Percentiles rank a stretch among this genome's conserved stretches.
These are phyloP conservation scores for Lycaena phlaeas DNA, from an alignment of 2,888 invertebrate genomes.

Conservation along the genomic window DNA sequence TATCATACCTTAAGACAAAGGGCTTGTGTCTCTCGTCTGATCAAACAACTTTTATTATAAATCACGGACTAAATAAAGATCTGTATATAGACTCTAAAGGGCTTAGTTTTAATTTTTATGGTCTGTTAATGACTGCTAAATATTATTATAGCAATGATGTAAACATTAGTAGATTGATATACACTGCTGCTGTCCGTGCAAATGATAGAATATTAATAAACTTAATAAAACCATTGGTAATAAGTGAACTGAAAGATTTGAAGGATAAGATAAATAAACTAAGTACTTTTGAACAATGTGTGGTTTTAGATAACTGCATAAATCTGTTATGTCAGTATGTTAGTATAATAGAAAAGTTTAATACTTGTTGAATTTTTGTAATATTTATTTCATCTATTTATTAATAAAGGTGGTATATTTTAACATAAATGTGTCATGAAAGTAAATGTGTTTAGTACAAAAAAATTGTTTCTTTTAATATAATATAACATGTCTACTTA, in stretches of 20 bases:
- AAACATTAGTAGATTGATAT: constrained; percentile 55
- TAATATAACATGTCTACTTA: no score
- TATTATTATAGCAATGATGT: constrained; percentile 49
- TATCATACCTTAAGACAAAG: constrained; percentile 42
- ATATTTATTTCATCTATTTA: constrained; percentile 1
- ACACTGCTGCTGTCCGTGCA: constrained; percentile 57
- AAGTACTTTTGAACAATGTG: constrained; percentile 34
- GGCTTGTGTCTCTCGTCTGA: constrained; percentile 62
- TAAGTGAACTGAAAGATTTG: constrained; percentile 36
- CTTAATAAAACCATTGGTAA: constrained; percentile 49
- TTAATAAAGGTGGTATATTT: neutral
- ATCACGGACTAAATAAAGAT: constrained; percentile 73
- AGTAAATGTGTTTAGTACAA: neutral
- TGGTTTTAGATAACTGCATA: constrained; percentile 55
- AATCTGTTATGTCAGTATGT: constrained; percentile 60
- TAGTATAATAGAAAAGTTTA: constrained; percentile 62
- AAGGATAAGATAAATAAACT: constrained; percentile 42
- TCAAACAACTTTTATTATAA: constrained; percentile 76
- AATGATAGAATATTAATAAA: constrained; percentile 47
- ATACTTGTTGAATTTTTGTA: constrained; percentile 43
- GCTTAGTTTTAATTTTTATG: constrained; percentile 78
- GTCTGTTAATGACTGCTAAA: constrained; percentile 57
- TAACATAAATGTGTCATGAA: neutral
- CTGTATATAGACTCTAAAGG: constrained; percentile 77
- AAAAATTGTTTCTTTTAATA: neutral